These are phyloP conservation scores for Callipepla californica DNA, from an alignment of 2,113 vertebrate genomes.

Conservation along the genomic window DNA sequence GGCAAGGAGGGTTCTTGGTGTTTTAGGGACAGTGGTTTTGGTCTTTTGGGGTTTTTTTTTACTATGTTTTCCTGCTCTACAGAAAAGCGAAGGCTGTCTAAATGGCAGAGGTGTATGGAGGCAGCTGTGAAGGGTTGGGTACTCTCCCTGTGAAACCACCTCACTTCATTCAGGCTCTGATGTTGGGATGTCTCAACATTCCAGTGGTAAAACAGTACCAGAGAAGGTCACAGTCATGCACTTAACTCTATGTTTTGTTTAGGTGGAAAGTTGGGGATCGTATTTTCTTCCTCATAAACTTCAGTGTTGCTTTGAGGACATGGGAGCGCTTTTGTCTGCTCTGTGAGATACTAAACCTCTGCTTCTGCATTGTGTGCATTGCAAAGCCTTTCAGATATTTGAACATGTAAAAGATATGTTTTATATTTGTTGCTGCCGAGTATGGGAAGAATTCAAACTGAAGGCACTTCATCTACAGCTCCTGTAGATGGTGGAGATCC, in stretches of 20 bases:
- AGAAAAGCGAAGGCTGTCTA: background rate
- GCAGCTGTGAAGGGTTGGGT: background rate
- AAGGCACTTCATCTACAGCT: background rate
- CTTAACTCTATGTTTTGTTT: background rate
- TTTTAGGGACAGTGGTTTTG: background rate
- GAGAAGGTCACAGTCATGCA: background rate
- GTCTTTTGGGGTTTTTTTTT: background rate
- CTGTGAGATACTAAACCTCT: background rate
- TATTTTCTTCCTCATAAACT: background rate
- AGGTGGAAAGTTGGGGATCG: background rate
- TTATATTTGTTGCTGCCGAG: background rate
- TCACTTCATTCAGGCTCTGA: background rate
- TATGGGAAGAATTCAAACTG: background rate
- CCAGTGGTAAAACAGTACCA: background rate
- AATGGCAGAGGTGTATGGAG: background rate
- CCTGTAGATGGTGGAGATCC: background rate
- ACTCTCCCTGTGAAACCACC: background rate
- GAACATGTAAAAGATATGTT: background rate
- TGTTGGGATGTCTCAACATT: background rate
- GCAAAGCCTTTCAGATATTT: slow-evolving; percentile 3
- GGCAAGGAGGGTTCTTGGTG: background rate
- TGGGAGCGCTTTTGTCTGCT: background rate
- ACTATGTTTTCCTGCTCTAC: background rate
- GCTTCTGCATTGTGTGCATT: background rate
- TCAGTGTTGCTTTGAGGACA: background rate